Evolutionary conservation across 2,888 invertebrate genomes (phyloP).

Genomic region (Perizoma affinitatum): DNA sequence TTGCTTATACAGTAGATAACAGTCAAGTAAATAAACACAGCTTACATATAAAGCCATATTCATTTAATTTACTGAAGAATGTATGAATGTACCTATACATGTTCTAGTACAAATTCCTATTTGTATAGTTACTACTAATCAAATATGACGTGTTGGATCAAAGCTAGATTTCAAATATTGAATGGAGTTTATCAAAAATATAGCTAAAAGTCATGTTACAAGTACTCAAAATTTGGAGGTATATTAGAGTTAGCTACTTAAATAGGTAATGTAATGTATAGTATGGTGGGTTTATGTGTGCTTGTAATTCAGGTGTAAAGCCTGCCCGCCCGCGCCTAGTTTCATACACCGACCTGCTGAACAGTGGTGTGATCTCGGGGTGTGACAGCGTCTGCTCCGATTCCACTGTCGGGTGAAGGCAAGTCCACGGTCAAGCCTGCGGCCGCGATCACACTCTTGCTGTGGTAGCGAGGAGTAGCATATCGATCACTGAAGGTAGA

Average conservation of each 20-base stretch:
- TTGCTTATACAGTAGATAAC: conserved; percentile 13
- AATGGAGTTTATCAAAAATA: conserved; percentile 1
- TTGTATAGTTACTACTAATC: neutral
- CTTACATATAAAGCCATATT: conserved; percentile 11
- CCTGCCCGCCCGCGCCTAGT: conserved; percentile 76
- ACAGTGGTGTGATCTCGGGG: conserved; percentile 95
- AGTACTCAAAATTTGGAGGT: conserved; percentile 8
- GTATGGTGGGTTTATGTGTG: conserved; percentile 44
- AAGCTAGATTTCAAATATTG: neutral
- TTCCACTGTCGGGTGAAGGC: conserved; percentile 97
- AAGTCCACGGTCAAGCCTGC: conserved; percentile 96
- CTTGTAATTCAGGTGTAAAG: conserved; percentile 50
- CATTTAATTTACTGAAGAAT: conserved; percentile 34
- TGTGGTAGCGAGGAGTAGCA: conserved; percentile 88
- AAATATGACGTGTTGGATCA: neutral
- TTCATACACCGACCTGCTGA: conserved; percentile 90
- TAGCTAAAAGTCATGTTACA: conserved; percentile 7
- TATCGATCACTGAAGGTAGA: conserved; percentile 88
- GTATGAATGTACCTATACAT: conserved; percentile 50
- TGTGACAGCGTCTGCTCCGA: conserved; percentile 96
- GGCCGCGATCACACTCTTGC: conserved; percentile 88
- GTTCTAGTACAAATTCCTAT: conserved; percentile 13
- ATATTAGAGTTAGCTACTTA: conserved; percentile 24
- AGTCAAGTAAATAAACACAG: conserved; percentile 21
- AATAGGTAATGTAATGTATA: conserved; percentile 28